Evolutionary conservation across 2,888 invertebrate species (phyloP).

Genomic region (Panzeria rudis): DNA sequence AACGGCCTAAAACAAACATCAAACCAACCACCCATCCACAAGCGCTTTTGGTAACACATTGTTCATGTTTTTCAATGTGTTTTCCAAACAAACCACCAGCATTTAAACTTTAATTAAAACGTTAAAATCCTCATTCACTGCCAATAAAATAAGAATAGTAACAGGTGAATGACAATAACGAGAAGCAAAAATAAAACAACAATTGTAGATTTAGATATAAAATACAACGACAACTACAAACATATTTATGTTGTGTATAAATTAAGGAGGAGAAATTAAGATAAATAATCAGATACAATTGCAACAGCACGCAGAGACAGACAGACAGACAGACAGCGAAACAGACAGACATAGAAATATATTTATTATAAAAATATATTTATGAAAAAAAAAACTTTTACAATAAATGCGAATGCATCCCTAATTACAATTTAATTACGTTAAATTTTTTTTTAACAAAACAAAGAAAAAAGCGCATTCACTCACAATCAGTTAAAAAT

Average conservation of each 20-base stretch:
- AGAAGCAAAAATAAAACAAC: neutral
- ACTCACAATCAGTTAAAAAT: neutral
- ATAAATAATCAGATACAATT: conserved; percentile 49
- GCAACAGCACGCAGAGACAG: conserved; percentile 3
- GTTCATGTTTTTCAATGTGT: conserved; percentile 68
- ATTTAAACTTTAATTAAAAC: conserved; percentile 52
- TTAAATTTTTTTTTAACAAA: conserved; percentile 54
- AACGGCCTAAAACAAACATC: conserved; percentile 6
- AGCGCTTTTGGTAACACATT: conserved; percentile 71
- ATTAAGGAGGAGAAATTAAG: conserved; percentile 51
- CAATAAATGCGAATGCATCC: conserved; percentile 80
- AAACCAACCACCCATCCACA: conserved; percentile 15
- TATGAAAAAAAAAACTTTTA: neutral
- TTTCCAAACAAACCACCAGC: conserved; percentile 22
- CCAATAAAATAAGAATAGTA: conserved; percentile 13
- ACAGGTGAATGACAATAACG: conserved; percentile 33
- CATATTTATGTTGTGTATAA: conserved; percentile 10
- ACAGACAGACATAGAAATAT: neutral
- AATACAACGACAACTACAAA: neutral
- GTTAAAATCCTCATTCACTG: conserved; percentile 20
- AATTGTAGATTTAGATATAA: conserved; percentile 4
- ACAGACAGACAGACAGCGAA: neutral
- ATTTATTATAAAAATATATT: neutral
- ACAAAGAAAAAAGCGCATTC: conserved; percentile 10
- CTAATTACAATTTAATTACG: conserved; percentile 84